phyloP scores from a whole-genome alignment of 2,113 vertebrate genomes.

The Sterrhoptilus dennistouni region DNA sequence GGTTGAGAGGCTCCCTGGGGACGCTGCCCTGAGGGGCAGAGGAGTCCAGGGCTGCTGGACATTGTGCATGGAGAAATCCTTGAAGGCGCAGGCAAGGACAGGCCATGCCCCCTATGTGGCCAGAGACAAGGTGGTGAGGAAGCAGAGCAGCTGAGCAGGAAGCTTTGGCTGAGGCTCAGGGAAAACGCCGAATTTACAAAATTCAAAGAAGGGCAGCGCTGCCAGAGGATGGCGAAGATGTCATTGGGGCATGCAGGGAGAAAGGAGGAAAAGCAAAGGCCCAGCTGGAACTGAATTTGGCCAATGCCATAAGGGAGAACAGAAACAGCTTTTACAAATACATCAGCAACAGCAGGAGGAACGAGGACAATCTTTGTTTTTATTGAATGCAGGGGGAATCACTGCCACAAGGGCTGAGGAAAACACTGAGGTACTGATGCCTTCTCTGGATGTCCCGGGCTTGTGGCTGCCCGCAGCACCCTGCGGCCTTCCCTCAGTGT shows the following conservation, averaged over 20 bases:
- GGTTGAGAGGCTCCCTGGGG: not conserved
- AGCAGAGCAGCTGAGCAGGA: not conserved
- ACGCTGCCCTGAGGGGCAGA: not conserved
- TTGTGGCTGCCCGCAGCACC: too few species aligned
- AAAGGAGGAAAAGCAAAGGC: too few species aligned
- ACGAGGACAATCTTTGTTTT: too few species aligned
- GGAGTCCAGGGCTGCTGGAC: not conserved
- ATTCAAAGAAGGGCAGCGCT: not conserved
- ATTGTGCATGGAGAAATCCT: too few species aligned
- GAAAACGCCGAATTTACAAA: not conserved
- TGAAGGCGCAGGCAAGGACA: not conserved
- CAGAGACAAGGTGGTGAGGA: not conserved
- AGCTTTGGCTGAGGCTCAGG: not conserved
- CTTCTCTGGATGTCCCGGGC: not conserved
- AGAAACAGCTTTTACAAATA: not conserved
- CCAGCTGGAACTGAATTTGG: not conserved
- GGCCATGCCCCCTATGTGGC: too few species aligned
- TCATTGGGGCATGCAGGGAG: too few species aligned
- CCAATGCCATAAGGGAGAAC: not conserved
- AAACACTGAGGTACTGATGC: not conserved
- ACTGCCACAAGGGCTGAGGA: not conserved
- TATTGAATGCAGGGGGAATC: too few species aligned
- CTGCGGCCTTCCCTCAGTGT: not conserved
- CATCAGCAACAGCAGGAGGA: not conserved
- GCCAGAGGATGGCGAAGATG: too few species aligned